A percentile compares a stretch with the other conserved stretches of the same genome.
Evolutionary conservation across 2,888 invertebrate species (phyloP).

Genomic region (Heterodera filipjevi): DNA sequence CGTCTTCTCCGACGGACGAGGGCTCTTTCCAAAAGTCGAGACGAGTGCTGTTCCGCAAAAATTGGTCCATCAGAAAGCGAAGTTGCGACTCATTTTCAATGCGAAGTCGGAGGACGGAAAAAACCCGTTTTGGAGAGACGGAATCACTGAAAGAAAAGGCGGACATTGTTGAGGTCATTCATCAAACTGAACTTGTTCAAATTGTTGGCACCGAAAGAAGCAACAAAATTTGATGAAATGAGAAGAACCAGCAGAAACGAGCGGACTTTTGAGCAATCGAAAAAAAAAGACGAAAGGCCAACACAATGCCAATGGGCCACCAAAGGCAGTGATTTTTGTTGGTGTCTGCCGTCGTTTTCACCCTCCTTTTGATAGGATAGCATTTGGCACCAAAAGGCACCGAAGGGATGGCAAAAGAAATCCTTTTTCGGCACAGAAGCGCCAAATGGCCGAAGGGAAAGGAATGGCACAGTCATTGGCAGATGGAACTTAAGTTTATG

Average conservation of each 20-base stretch:
- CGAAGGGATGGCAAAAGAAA: neutral
- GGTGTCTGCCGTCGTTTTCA: neutral
- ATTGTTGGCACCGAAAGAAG: neutral
- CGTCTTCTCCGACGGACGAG: constrained; percentile 52
- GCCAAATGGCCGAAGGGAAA: neutral
- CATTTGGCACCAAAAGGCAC: neutral
- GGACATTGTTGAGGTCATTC: neutral
- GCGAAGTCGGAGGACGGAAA: constrained; percentile 24
- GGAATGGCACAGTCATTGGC: neutral
- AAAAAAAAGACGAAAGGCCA: neutral
- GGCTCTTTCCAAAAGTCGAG: constrained; percentile 64
- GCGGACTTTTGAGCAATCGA: neutral
- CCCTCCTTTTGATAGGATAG: neutral
- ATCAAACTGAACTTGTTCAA: neutral
- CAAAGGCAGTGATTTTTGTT: neutral
- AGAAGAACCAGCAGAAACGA: neutral
- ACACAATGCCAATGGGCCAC: neutral
- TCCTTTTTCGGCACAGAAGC: neutral
- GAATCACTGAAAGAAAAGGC: neutral
- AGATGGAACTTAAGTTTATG: neutral
- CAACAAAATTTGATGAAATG: neutral
- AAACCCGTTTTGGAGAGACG: neutral
- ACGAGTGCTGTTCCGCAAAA: constrained; percentile 30
- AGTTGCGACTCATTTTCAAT: constrained; percentile 20
- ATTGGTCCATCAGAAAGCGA: constrained; percentile 29